Conservation (phyloP, 2,113 vertebrate genomes). For the Gymnarchus niloticus region DNA sequence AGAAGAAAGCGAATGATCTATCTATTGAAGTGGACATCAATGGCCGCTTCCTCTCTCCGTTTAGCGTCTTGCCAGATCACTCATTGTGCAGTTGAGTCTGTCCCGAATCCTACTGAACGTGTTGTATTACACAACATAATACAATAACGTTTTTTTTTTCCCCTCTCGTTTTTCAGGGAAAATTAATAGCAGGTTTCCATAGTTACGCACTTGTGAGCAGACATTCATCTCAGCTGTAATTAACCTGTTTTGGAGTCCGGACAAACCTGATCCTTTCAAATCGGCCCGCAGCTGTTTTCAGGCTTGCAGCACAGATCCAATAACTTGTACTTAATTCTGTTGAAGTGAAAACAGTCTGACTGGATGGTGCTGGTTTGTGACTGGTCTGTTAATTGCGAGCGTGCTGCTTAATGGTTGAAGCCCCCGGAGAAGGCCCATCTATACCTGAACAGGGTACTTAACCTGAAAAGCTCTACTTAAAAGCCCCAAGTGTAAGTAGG, state of each 20-base stretch:
- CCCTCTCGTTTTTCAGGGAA: not conserved
- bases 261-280: not conserved
- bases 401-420: not conserved
- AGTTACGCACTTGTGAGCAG: not conserved
- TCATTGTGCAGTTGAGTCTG: not conserved
- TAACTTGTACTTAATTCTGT: not conserved
- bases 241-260: not conserved
- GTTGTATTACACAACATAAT: not conserved
- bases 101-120: not conserved
- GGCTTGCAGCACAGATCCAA: not conserved
- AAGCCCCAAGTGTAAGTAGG: not conserved
- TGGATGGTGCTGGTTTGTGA: not conserved
- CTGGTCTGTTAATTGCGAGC: not conserved
- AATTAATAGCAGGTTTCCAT: not conserved
- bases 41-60: not conserved
- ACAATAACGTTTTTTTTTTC: not conserved
- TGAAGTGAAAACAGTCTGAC: not conserved
- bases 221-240: not conserved
- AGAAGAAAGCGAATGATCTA: not conserved
- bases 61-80: not conserved
- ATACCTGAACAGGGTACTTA: not conserved
- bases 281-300: no score
- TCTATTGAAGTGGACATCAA: not conserved
- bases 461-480: slow-evolving; percentile 3
- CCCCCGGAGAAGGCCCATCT: not conserved